Evolutionary conservation across 1,140 invertebrate genomes (phyloP).

Genomic region (Drosophila erecta): DNA sequence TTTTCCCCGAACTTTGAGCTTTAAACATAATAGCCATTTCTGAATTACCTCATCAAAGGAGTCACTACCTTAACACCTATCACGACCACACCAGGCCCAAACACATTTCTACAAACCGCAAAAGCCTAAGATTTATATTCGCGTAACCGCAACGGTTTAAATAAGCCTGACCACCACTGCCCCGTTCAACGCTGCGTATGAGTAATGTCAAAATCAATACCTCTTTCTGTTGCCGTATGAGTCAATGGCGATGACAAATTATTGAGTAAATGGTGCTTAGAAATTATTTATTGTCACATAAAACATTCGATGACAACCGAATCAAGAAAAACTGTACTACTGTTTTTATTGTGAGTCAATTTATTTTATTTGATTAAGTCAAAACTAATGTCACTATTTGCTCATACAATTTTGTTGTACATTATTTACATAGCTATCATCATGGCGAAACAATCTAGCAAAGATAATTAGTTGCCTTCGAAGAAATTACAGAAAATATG

Average conservation of each 20-base stretch:
- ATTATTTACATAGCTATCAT: too few species aligned
- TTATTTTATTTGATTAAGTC: not conserved
- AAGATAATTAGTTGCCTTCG: too few species aligned
- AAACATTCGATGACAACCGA: not conserved
- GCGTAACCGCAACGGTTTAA: slow-evolving; percentile 56
- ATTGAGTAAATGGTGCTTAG: slow-evolving; percentile 9
- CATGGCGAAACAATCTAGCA: too few species aligned
- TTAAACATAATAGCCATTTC: not conserved
- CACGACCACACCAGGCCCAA: slow-evolving; percentile 10
- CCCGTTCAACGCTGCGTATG: slow-evolving; percentile 59
- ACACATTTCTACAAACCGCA: slow-evolving; percentile 43
- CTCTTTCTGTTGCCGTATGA: slow-evolving; percentile 37
- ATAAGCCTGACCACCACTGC: slow-evolving; percentile 20
- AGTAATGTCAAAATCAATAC: slow-evolving; percentile 52
- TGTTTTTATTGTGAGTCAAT: not conserved
- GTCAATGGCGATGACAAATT: slow-evolving; percentile 41
- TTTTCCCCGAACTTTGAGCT: not conserved
- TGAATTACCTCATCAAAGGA: slow-evolving; percentile 49
- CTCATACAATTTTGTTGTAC: too few species aligned
- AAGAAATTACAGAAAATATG: too few species aligned
- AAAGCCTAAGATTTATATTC: slow-evolving; percentile 47
- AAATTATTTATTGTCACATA: slow-evolving; percentile 5
- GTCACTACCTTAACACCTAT: slow-evolving; percentile 21
- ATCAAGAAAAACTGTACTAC: not conserved
- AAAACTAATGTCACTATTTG: too few species aligned